Percentiles rank a stretch among this genome's conserved stretches.
Conservation (phyloP, 2,888 invertebrate species). For the Caenorhabditis sp. region DNA sequence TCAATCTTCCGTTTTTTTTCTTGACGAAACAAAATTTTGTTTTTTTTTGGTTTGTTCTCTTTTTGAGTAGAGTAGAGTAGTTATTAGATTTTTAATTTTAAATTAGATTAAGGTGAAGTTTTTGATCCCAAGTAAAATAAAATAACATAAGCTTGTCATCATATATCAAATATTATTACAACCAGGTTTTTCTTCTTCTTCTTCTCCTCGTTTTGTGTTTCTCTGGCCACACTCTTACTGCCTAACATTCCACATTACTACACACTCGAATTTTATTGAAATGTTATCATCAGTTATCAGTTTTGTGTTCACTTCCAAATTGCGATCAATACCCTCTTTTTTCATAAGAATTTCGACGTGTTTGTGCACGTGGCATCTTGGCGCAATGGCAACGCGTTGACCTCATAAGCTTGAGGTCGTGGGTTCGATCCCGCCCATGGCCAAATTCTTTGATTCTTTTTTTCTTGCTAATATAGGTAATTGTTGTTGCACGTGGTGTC, state of each 20-base stretch:
- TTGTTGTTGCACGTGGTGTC: too few relatives aligned
- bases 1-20: not conserved
- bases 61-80: not conserved
- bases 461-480: too few relatives aligned
- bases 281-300: not conserved
- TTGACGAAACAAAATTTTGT: not conserved
- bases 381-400: too few relatives aligned
- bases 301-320: not conserved
- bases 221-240: not conserved
- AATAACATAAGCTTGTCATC: too few relatives aligned
- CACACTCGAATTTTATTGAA: not conserved
- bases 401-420: too few relatives aligned
- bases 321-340: too few relatives aligned
- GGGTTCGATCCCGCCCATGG: too few relatives aligned
- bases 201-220: not conserved
- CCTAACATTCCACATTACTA: not conserved
- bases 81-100: not conserved
- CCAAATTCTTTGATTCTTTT: too few relatives aligned
- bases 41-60: too few relatives aligned
- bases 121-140: too few relatives aligned
- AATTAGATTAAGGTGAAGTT: not conserved
- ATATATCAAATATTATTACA: not conserved
- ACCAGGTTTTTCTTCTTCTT: constrained; percentile 8
- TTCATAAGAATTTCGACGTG: too few relatives aligned
- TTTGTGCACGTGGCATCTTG: too few relatives aligned